A percentile compares a stretch with the other conserved stretches of the same genome.
Evolutionary conservation across 2,113 vertebrate genomes (phyloP).

Genomic region (Meles meles): DNA sequence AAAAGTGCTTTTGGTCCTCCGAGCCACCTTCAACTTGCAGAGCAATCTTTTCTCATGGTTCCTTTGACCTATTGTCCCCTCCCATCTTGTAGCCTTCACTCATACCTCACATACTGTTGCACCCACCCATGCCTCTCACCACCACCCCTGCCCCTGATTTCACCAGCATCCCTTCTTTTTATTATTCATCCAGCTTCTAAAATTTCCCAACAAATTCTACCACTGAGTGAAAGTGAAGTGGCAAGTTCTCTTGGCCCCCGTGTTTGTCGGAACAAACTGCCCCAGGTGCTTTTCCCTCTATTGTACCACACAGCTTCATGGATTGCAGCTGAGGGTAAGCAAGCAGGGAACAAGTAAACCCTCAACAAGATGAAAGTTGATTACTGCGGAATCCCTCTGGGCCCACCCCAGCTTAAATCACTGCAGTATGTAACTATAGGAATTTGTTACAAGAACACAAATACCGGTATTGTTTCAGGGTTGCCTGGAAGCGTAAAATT

Average conservation of each 20-base stretch:
- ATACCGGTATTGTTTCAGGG: not conserved
- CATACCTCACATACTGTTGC: not conserved
- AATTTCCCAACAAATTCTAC: not conserved
- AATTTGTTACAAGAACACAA: not conserved
- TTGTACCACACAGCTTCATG: not conserved
- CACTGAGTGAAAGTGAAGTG: not conserved
- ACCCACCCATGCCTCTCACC: not conserved
- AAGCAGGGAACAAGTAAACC: not conserved
- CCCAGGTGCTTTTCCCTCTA: not conserved
- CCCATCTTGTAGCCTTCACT: not conserved
- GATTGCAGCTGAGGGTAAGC: too few relatives aligned
- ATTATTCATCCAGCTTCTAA: not conserved
- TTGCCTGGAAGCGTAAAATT: not conserved
- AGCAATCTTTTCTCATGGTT: not conserved
- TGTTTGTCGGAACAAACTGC: not conserved
- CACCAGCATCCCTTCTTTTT: not conserved
- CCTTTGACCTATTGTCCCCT: not conserved
- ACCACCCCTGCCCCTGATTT: not conserved
- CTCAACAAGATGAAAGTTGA: not conserved
- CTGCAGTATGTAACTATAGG: not conserved
- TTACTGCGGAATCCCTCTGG: not conserved
- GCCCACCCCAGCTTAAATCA: not conserved
- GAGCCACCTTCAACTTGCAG: conserved; percentile 27
- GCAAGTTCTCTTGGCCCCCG: not conserved
- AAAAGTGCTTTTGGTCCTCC: conserved; percentile 31